phyloP scores from a whole-genome alignment of 2,888 invertebrate genomes.

The Platycheirus albimanus region DNA sequence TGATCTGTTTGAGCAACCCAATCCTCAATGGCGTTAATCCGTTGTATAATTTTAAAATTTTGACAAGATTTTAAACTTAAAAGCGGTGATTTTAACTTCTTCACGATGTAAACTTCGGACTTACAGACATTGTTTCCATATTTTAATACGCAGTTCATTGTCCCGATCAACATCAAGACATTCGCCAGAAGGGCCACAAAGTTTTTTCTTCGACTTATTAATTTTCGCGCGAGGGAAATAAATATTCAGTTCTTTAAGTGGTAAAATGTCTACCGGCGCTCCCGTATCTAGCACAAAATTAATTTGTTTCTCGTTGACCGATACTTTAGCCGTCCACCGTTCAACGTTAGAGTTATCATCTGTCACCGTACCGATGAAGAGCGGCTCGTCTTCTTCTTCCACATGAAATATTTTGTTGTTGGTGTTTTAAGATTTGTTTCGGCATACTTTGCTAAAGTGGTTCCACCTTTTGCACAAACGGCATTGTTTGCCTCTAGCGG shows the following conservation, averaged over 20 bases:
- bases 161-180: constrained; percentile 1
- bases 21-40: not conserved
- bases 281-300: constrained; percentile 23
- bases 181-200: constrained; percentile 34
- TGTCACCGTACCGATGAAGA: constrained; percentile 12
- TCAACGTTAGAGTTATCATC: not conserved
- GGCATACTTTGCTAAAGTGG: constrained; percentile 31
- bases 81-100: constrained; percentile 38
- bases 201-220: constrained; percentile 1
- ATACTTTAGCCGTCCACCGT: constrained; percentile 27
- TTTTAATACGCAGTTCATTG: constrained; percentile 1
- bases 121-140: constrained; percentile 5
- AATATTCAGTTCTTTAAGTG: not conserved
- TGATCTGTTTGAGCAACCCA: not conserved
- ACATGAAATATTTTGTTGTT: constrained; percentile 25
- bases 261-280: constrained; percentile 23
- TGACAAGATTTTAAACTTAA: constrained; percentile 46
- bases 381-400: constrained; percentile 17
- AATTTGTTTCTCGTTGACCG: constrained; percentile 6
- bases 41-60: constrained; percentile 35
- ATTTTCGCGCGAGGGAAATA: constrained; percentile 6
- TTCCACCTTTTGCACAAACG: constrained; percentile 29
- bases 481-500: constrained; percentile 36
- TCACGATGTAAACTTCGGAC: constrained; percentile 25
- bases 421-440: constrained; percentile 6